Percentiles rank a stretch among this genome's conserved stretches.
Conservation (phyloP, 2,113 vertebrate genomes). For the Aegithalos caudatus region DNA sequence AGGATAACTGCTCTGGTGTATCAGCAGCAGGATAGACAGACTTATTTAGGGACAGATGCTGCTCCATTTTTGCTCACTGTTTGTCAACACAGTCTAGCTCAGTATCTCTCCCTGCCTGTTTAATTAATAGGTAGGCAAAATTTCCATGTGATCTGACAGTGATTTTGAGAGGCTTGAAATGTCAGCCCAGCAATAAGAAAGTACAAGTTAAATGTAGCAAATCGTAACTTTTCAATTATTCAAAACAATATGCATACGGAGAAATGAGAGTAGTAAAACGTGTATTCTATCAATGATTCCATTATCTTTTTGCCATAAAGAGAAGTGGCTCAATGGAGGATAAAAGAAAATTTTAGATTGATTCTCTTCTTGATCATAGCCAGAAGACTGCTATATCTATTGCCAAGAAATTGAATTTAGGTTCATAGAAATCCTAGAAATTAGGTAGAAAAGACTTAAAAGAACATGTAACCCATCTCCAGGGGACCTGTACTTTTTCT, state of each 20-base stretch:
- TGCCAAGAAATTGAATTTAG: constrained; percentile 26
- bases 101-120: not conserved
- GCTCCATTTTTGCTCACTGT: not conserved
- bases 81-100: not conserved
- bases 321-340: constrained; percentile 1
- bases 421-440: constrained; percentile 15
- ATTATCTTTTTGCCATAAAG: constrained; percentile 13
- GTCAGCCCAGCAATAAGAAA: not conserved
- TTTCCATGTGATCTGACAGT: not conserved
- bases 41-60: not conserved
- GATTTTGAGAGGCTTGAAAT: not conserved
- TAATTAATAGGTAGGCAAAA: not conserved
- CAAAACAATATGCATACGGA: not conserved
- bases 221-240: constrained; percentile 35
- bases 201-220: not conserved
- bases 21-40: not conserved
- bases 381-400: not conserved
- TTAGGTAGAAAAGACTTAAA: constrained; percentile 2
- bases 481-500: not conserved
- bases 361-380: constrained; percentile 24
- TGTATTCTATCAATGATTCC: not conserved
- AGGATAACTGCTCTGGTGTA: not conserved
- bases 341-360: constrained; percentile 40
- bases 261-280: not conserved
- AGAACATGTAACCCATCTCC: not conserved